A percentile compares a stretch with the other conserved stretches of the same genome.
These are phyloP conservation scores for Engraulis encrasicolus DNA, from an alignment of 2,113 vertebrate species.

Conservation along the genomic window DNA sequence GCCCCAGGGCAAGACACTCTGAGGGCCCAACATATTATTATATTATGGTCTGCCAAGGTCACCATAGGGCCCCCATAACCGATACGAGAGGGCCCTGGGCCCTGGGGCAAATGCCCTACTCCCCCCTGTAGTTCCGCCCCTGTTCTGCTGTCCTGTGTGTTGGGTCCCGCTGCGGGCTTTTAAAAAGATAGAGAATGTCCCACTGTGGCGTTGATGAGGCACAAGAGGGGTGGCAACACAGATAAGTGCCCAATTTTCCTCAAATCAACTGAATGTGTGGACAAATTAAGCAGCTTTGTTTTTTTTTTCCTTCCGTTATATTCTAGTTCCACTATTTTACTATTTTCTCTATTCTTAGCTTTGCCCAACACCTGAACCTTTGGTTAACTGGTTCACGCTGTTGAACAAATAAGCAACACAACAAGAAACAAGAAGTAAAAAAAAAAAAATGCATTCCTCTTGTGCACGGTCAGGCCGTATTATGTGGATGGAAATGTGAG, in stretches of 20 bases:
- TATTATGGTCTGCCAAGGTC: no score
- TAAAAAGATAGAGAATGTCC: slow-evolving; percentile 31
- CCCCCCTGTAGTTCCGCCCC: no score
- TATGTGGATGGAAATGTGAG: slow-evolving; percentile 2
- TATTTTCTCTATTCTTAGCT: background rate
- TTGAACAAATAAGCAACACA: background rate
- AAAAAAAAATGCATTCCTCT: background rate
- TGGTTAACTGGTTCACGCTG: background rate
- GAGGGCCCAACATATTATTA: no score
- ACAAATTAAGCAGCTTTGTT: slow-evolving; percentile 31
- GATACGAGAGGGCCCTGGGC: no score
- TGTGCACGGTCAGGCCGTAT: background rate
- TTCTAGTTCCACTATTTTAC: background rate
- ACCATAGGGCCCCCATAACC: no score
- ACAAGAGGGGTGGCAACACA: slow-evolving; percentile 6
- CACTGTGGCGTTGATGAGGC: slow-evolving; percentile 38
- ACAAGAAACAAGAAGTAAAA: no score
- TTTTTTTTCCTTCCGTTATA: slow-evolving; percentile 16
- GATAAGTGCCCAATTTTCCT: slow-evolving; percentile 46
- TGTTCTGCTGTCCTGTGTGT: slow-evolving; percentile 28
- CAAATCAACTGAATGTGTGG: slow-evolving; percentile 35
- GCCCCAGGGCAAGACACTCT: no score
- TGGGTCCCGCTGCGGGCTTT: slow-evolving; percentile 13
- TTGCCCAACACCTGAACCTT: background rate
- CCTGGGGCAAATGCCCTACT: no score